Percentiles rank a stretch among this genome's conserved stretches.
Conservation (phyloP, 1,140 invertebrate genomes). For the Lucilia cuprina region DNA sequence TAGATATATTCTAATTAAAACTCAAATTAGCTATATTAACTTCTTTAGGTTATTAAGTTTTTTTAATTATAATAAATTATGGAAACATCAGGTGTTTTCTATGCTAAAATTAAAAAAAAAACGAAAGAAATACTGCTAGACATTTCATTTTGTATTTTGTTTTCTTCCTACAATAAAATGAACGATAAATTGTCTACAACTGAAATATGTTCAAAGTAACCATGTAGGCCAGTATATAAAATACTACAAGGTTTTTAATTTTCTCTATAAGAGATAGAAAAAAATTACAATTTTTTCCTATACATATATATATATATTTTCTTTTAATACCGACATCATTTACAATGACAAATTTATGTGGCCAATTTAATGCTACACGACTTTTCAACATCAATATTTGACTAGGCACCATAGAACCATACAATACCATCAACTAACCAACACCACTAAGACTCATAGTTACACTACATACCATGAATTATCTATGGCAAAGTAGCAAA, state of each 20-base stretch:
- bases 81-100: no score
- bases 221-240: neutral
- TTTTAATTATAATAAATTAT: neutral
- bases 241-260: neutral
- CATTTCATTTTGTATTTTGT: no score
- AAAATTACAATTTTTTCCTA: neutral
- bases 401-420: neutral
- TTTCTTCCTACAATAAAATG: no score
- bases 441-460: no score
- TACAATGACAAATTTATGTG: constrained; percentile 30
- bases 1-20: no score
- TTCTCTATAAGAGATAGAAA: neutral
- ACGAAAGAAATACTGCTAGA: no score
- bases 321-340: neutral
- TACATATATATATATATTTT: neutral
- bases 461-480: neutral
- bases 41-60: no score
- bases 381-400: constrained; percentile 15
- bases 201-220: no score
- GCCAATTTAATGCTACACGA: constrained; percentile 31
- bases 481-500: no score
- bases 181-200: no score
- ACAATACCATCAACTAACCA: neutral
- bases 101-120: no score
- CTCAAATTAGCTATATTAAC: no score